Conservation (phyloP, 2,797 vertebrate species). For the Petrocephalus schoutedeni region DNA sequence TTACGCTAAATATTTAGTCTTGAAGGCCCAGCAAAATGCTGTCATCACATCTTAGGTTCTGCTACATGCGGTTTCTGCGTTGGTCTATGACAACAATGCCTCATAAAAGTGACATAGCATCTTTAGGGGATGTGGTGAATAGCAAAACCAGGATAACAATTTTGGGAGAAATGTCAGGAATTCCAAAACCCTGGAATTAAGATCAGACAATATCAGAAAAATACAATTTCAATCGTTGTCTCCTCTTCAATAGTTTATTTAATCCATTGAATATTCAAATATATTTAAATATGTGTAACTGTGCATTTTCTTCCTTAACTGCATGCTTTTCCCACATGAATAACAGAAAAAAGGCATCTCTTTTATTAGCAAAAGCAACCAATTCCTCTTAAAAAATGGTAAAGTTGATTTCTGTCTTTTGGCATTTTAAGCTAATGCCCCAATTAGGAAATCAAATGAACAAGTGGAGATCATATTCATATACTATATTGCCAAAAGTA, state of each 20-base stretch:
- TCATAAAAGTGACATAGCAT: slow-evolving; percentile 41
- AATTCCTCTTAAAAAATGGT: neutral
- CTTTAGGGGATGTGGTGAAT: slow-evolving; percentile 21
- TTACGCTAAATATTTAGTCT: slow-evolving; percentile 33
- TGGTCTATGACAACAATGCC: slow-evolving; percentile 37
- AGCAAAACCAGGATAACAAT: slow-evolving; percentile 22
- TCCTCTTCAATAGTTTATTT: neutral
- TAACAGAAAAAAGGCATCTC: neutral
- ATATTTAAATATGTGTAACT: neutral
- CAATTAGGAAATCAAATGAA: slow-evolving; percentile 67
- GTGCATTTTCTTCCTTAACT: neutral
- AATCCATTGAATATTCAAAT: neutral
- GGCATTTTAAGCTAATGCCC: slow-evolving; percentile 62
- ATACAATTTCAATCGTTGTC: neutral
- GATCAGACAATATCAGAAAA: neutral
- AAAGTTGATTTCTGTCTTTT: slow-evolving; percentile 55
- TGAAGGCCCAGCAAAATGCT: slow-evolving; percentile 25
- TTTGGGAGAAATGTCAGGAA: slow-evolving; percentile 32
- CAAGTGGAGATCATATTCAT: slow-evolving; percentile 60
- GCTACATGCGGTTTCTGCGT: slow-evolving; percentile 38
- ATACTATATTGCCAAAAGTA: no score
- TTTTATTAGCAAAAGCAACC: neutral
- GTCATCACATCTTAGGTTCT: slow-evolving; percentile 27
- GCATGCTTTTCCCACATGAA: neutral
- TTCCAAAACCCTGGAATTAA: slow-evolving; percentile 33